phyloP scores from a whole-genome alignment of 2,113 vertebrate genomes.

The Parotia lawesii region DNA sequence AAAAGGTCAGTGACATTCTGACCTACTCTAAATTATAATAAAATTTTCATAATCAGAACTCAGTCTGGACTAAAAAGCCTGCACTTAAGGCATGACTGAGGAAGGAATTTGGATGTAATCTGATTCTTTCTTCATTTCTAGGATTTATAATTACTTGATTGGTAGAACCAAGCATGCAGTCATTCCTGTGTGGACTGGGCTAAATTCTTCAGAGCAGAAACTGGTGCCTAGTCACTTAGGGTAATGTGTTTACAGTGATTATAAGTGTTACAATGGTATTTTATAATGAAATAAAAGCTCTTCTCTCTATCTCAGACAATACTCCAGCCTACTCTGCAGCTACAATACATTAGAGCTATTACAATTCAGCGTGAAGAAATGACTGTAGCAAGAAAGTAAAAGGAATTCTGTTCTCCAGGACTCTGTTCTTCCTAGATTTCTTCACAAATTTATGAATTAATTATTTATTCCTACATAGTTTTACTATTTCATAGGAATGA shows the following conservation, averaged over 20 bases:
- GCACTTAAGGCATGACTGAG: background rate
- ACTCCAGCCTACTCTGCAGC: background rate
- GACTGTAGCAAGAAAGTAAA: background rate
- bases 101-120: background rate
- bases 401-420: background rate
- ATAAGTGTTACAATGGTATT: background rate
- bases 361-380: background rate
- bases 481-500: background rate
- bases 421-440: background rate
- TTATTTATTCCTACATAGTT: background rate
- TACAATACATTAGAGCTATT: background rate
- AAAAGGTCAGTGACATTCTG: background rate
- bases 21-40: background rate
- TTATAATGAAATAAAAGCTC: background rate
- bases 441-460: background rate
- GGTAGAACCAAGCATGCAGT: background rate
- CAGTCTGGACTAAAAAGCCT: background rate
- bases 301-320: background rate
- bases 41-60: slow-evolving; percentile 19
- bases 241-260: background rate
- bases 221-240: background rate
- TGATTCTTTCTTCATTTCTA: background rate
- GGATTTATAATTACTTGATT: background rate
- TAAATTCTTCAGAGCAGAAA: background rate
- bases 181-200: background rate